Evolutionary conservation across 2,797 vertebrate genomes (phyloP).

Genomic region (Xenops minutus): DNA sequence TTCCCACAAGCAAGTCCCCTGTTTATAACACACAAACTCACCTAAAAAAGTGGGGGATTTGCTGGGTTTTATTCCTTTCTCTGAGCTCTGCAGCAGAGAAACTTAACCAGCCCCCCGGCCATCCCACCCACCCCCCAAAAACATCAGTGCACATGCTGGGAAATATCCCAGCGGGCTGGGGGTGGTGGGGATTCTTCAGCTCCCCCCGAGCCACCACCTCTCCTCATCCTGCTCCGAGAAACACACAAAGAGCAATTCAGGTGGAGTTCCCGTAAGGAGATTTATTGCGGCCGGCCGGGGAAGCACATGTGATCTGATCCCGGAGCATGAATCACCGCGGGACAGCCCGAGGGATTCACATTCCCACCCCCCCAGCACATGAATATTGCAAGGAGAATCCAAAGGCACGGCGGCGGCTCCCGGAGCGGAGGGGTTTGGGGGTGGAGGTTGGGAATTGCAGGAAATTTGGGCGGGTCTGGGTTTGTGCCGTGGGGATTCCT

Average conservation of each 20-base stretch:
- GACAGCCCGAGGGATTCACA: conserved; percentile 11
- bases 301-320: not conserved
- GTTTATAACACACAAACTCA: not conserved
- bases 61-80: not conserved
- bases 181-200: not conserved
- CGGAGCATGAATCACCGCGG: conserved; percentile 8
- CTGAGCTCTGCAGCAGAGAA: not conserved
- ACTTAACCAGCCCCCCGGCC: not conserved
- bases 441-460: no score
- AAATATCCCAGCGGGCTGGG: not conserved
- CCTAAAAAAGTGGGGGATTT: not conserved
- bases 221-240: not conserved
- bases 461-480: no score
- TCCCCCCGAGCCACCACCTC: not conserved
- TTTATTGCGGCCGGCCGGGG: not conserved
- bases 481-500: no score
- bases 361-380: not conserved
- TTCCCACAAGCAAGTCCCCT: not conserved
- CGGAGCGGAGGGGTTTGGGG: fast-evolving
- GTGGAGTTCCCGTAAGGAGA: conserved; percentile 13
- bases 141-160: not conserved
- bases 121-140: not conserved
- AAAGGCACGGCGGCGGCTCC: not conserved
- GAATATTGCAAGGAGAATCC: not conserved
- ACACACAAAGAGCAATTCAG: conserved; percentile 43